Evolutionary conservation across 1,140 invertebrate species (phyloP).

Genomic region (Solenopsis invicta): DNA sequence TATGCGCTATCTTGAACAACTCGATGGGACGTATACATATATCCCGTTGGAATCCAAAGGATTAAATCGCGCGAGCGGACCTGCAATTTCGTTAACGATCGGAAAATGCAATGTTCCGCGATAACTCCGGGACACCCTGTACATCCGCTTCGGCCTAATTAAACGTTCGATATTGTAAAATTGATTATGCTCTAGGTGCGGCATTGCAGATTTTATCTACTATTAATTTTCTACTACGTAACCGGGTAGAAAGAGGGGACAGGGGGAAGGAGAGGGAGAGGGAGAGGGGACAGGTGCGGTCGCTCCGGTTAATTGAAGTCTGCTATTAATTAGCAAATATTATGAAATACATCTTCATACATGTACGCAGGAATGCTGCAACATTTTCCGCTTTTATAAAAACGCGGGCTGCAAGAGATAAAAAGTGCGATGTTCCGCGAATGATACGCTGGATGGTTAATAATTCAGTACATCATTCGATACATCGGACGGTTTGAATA

Average conservation of each 20-base stretch:
- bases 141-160: slow-evolving; percentile 27
- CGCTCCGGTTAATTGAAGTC: slow-evolving; percentile 44
- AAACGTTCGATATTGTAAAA: slow-evolving; percentile 55
- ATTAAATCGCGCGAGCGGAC: background rate
- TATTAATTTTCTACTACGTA: slow-evolving; percentile 52
- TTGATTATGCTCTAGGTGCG: slow-evolving; percentile 46
- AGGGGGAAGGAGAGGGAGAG: too few relatives aligned
- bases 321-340: slow-evolving; percentile 51
- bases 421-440: background rate
- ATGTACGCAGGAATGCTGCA: background rate
- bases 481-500: background rate
- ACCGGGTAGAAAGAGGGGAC: background rate
- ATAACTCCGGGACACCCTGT: background rate
- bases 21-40: too few relatives aligned
- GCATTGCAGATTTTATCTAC: slow-evolving; percentile 59
- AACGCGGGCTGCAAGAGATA: background rate
- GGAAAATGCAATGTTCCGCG: background rate
- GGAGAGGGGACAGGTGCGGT: slow-evolving; percentile 12
- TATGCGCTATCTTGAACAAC: too few relatives aligned
- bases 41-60: too few relatives aligned
- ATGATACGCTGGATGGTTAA: background rate
- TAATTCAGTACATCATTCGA: background rate
- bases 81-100: background rate
- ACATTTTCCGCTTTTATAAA: background rate
- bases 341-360: slow-evolving; percentile 10